A percentile compares a stretch with the other conserved stretches of the same genome.
Evolutionary conservation across 2,113 vertebrate genomes (phyloP).

Genomic region (Cryptomyrus ogoouensis): DNA sequence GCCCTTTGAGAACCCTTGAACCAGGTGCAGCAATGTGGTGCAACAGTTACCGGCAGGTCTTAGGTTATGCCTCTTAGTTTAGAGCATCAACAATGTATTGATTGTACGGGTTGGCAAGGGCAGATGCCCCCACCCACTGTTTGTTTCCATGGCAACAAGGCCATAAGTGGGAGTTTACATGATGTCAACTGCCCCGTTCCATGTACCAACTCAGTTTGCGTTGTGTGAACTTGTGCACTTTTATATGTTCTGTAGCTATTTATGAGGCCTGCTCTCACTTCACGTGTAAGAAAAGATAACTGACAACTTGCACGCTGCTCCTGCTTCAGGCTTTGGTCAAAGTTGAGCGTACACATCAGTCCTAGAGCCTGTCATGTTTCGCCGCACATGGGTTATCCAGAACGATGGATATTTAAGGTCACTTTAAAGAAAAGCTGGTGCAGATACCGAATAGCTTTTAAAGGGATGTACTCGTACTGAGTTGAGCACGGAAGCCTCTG

Average conservation of each 20-base stretch:
- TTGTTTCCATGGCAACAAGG: constrained; percentile 38
- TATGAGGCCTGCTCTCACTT: neutral
- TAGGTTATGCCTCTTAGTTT: constrained; percentile 25
- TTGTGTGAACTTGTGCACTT: constrained; percentile 26
- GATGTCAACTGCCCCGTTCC: constrained; percentile 33
- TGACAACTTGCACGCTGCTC: neutral
- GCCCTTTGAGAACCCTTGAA: neutral
- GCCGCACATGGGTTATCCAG: neutral
- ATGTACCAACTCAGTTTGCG: neutral
- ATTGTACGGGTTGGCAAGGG: constrained; percentile 26
- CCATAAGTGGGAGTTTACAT: constrained; percentile 32
- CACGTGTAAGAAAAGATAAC: neutral
- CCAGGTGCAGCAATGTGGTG: neutral
- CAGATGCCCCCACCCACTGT: constrained; percentile 20
- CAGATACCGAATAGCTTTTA: neutral
- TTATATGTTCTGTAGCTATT: constrained; percentile 6
- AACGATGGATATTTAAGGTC: constrained; percentile 1
- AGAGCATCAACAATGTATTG: constrained; percentile 41
- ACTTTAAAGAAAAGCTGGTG: constrained; percentile 11
- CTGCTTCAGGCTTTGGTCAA: neutral
- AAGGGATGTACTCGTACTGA: neutral
- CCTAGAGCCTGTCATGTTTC: neutral
- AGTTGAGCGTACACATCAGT: neutral
- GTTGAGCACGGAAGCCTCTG: neutral
- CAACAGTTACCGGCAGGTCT: neutral